Percentiles rank a stretch among this genome's conserved stretches.
phyloP scores from a whole-genome alignment of 2,797 vertebrate genomes.

The Arctocebus calabarensis region DNA sequence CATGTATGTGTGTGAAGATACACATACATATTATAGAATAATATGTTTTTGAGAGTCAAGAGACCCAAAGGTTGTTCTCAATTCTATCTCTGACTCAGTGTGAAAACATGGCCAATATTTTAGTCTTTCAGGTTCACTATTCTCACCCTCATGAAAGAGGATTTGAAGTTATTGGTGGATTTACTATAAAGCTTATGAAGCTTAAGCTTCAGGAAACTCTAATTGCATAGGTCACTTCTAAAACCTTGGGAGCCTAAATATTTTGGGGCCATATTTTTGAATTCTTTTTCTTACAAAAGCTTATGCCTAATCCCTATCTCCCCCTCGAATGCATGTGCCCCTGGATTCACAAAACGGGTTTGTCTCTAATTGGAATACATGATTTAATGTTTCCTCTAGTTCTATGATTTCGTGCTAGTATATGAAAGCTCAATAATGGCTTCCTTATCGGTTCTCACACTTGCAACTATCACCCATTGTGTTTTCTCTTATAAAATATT shows the following conservation, averaged over 20 bases:
- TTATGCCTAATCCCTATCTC: fast-evolving
- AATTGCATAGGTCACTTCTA: neutral
- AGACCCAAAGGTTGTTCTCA: neutral
- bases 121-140: neutral
- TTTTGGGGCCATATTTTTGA: neutral
- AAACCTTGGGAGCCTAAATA: neutral
- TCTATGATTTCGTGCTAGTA: neutral
- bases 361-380: neutral
- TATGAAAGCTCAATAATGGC: neutral
- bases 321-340: neutral
- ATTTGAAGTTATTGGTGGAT: neutral
- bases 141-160: neutral
- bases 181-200: neutral
- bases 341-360: neutral
- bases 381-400: neutral
- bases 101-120: neutral
- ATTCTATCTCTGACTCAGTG: neutral
- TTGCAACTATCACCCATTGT: neutral
- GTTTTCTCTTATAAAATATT: neutral
- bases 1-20: no score
- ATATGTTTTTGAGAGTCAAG: neutral
- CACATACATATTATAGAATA: neutral
- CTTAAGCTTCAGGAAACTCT: neutral
- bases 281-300: neutral
- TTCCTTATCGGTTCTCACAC: neutral